Base-by-base conservation (phyloP, 37 sponge, comb jelly and placozoan genomes). In the Corticium candelabrum region DNA sequence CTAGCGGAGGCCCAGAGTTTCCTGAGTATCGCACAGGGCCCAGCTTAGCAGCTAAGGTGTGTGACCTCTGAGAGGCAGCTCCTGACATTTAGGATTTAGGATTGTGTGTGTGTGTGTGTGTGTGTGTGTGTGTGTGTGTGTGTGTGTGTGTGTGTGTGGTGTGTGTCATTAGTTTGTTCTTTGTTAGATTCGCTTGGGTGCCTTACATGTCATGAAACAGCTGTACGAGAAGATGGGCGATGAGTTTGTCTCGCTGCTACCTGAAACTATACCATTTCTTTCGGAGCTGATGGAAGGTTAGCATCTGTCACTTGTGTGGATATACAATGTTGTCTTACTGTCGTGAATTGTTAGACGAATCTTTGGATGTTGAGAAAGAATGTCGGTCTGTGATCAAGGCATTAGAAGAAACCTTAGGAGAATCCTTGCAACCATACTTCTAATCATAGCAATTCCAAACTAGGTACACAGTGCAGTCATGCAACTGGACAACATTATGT, bases 221-320 rank as follows among this genome's bases (percentile, higher is more conserved):
- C 41, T 94, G 34, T 89, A 89, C 77, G 36, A 43, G 29, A 85
- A 79, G 40, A 77, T 98, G 35, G 92, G 96, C 0, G 88, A 91
- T 67, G 89, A 87, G 68, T 88, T 89, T 39, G 75, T 85, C 41
- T 68, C 82, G 1, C 89, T 98, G 37, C 81, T 98, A 11, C 95
- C 99, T 3, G 99, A 98, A 43, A 85, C 90, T 7, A 86, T 98
- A 0, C 99, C 99, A 29, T 94, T 91, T 80, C 75, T 98, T 37
- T 86, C 95, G 7, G 99, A 98, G 41, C 87, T 94, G 1, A 74
- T 98, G 81, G 99, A 98, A 86, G 97, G 94, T 93, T 77, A 37
- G 67, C n/a, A n/a, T 81, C 3, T 37, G 34, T 75, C 3, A 37
- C 38, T 75, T 34, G 67, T 40, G 36, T 5, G 7, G 34, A 15